phyloP scores from a whole-genome alignment of 2,888 invertebrate genomes.

The Laspeyria flexula region DNA sequence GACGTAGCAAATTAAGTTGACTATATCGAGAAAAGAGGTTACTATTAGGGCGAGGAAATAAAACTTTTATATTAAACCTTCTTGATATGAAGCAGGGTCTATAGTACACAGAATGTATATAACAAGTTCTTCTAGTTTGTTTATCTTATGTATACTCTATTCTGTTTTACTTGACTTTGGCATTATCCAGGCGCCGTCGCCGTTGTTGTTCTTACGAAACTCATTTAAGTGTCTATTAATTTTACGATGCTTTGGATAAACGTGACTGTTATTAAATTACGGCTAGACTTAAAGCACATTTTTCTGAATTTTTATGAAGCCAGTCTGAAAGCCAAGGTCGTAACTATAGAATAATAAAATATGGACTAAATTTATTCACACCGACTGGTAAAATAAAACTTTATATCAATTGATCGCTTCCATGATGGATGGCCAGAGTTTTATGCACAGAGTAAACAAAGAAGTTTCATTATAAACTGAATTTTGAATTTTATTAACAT shows the following conservation, averaged over 20 bases:
- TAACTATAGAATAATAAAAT: too few relatives aligned
- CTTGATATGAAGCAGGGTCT: conserved; percentile 17
- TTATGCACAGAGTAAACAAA: too few relatives aligned
- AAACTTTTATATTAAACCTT: conserved; percentile 53
- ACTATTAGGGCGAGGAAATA: conserved; percentile 26
- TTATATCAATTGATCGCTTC: too few relatives aligned
- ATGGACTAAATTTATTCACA: too few relatives aligned
- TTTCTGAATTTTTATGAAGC: too few relatives aligned
- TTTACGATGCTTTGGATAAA: neutral
- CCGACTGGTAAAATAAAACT: too few relatives aligned
- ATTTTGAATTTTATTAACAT: too few relatives aligned
- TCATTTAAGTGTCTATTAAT: neutral
- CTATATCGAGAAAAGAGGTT: conserved; percentile 20
- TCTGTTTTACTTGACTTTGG: neutral
- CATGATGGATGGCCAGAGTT: too few relatives aligned
- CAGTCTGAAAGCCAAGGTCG: too few relatives aligned
- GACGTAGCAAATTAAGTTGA: conserved; percentile 25
- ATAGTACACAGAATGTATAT: conserved; percentile 16
- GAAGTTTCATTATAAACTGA: too few relatives aligned
- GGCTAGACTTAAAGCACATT: neutral
- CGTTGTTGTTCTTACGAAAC: neutral
- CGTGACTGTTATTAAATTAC: neutral
- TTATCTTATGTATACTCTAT: conserved; percentile 8
- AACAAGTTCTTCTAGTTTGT: conserved; percentile 18
- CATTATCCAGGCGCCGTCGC: neutral